Evolutionary conservation across 2,113 vertebrate genomes (phyloP).

Genomic region (Corapipo altera): DNA sequence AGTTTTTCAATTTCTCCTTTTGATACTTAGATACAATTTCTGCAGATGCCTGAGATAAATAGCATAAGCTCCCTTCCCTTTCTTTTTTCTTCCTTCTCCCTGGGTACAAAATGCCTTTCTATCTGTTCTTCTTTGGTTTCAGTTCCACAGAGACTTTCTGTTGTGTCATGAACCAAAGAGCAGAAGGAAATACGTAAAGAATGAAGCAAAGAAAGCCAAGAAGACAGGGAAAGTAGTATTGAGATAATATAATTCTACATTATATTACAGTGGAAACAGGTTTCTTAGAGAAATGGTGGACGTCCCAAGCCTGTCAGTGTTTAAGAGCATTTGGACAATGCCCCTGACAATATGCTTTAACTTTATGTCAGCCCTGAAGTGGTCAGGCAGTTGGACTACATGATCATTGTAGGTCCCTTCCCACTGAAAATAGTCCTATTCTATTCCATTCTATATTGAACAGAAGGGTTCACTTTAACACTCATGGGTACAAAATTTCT

Average conservation of each 20-base stretch:
- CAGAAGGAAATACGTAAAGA: conserved; percentile 9
- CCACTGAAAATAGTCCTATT: neutral
- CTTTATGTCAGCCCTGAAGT: neutral
- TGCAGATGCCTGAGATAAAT: neutral
- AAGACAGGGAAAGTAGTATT: neutral
- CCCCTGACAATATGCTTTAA: neutral
- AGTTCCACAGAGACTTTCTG: neutral
- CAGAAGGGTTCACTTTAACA: neutral
- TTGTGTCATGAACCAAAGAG: neutral
- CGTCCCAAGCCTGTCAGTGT: neutral
- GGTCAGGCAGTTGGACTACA: neutral
- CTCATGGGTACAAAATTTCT: neutral
- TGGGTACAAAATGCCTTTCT: neutral
- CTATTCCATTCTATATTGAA: neutral
- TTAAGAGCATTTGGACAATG: neutral
- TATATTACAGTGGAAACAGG: neutral
- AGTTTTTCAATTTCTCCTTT: neutral
- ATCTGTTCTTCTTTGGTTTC: neutral
- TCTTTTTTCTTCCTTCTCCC: conserved; percentile 8
- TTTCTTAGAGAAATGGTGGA: neutral
- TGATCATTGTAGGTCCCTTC: neutral
- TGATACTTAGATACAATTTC: neutral
- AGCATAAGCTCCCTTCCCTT: neutral
- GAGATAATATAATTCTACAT: neutral
- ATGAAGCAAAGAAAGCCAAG: neutral